Evolutionary conservation across 2,113 vertebrate genomes (phyloP).

Genomic region (Odobenus rosmarus): DNA sequence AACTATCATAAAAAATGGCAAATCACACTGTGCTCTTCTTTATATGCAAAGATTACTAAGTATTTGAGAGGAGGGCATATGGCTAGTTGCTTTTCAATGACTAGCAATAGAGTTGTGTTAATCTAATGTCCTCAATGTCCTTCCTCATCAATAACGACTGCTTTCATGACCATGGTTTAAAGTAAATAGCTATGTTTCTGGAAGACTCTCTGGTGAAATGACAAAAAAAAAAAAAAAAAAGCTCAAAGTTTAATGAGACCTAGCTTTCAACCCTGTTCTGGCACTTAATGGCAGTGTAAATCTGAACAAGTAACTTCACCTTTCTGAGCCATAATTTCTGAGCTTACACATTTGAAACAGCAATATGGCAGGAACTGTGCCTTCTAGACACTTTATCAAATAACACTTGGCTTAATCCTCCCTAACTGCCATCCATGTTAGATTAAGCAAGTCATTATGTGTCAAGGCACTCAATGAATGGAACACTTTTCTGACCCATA

Average conservation of each 20-base stretch:
- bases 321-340: neutral
- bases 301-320: neutral
- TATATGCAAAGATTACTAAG: neutral
- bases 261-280: neutral
- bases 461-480: neutral
- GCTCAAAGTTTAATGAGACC: neutral
- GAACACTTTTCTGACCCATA: neutral
- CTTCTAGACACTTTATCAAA: neutral
- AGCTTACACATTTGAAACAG: neutral
- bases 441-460: neutral
- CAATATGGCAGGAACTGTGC: neutral
- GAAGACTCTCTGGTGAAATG: neutral
- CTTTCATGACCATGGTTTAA: neutral
- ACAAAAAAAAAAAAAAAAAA: neutral
- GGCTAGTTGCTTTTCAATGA: neutral
- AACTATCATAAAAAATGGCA: neutral
- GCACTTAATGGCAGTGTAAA: neutral
- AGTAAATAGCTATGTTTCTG: neutral
- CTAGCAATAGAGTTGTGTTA: neutral
- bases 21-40: neutral
- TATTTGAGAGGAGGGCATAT: neutral
- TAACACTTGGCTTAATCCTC: neutral
- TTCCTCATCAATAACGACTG: neutral
- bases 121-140: neutral
- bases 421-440: neutral